These are phyloP conservation scores for Cataglyphis albicans DNA, from an alignment of 2,888 invertebrate genomes.

Conservation along the genomic window DNA sequence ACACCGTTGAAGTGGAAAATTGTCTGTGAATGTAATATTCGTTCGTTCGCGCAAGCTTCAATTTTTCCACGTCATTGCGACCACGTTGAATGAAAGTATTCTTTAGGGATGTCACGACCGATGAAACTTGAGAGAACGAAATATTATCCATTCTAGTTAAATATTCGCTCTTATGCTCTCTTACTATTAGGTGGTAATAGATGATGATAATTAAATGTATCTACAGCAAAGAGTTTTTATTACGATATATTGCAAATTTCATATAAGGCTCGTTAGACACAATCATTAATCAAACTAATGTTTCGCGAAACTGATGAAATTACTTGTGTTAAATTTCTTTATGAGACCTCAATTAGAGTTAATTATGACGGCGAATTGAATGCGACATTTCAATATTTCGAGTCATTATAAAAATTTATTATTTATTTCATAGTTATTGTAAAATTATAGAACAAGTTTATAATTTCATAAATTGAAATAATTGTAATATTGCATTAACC, in stretches of 20 bases:
- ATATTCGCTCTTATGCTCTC: neutral
- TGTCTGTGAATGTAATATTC: constrained; percentile 31
- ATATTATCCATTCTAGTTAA: neutral
- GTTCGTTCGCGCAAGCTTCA: constrained; percentile 13
- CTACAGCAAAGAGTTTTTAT: neutral
- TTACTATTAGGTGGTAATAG: neutral
- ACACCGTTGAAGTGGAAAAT: constrained; percentile 26
- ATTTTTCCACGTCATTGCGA: constrained; percentile 42
- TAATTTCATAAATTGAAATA: neutral
- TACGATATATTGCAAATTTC: neutral
- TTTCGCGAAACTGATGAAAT: neutral
- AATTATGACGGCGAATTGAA: neutral
- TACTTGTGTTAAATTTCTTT: neutral
- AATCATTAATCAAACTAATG: constrained; percentile 7
- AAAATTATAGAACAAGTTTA: neutral
- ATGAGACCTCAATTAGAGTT: neutral
- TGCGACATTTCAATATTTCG: neutral
- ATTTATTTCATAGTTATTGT: neutral
- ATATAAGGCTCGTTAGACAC: neutral
- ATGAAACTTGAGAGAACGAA: constrained; percentile 26
- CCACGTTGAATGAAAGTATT: constrained; percentile 8
- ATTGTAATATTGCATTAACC: neutral
- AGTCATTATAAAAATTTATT: neutral
- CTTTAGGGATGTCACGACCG: constrained; percentile 18
- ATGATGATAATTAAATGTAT: constrained; percentile 1